A percentile compares a stretch with the other conserved stretches of the same genome.
phyloP scores from a whole-genome alignment of 1,140 invertebrate species.

The Drosophila serrata region DNA sequence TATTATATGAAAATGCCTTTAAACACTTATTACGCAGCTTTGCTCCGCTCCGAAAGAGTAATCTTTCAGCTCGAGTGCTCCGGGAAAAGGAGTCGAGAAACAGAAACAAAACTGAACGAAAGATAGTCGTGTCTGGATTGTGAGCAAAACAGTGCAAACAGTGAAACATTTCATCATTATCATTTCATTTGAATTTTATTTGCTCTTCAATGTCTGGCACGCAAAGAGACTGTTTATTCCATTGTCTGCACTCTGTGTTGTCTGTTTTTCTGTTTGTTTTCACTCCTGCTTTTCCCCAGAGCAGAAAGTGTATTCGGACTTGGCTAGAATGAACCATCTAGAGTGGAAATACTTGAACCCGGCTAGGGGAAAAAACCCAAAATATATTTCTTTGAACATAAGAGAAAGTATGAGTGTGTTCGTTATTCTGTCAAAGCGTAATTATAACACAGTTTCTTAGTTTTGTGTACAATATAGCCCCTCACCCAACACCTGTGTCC shows the following conservation, averaged over 20 bases:
- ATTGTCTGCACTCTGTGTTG: slow-evolving; percentile 37
- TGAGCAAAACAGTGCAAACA: slow-evolving; percentile 59
- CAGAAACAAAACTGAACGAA: background rate
- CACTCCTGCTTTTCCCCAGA: slow-evolving; percentile 9
- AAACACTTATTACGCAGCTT: slow-evolving; percentile 78
- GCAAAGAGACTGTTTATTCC: slow-evolving; percentile 45
- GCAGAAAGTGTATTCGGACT: background rate
- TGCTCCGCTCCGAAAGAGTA: slow-evolving; percentile 68
- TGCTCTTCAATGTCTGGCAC: slow-evolving; percentile 47
- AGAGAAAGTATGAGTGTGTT: background rate
- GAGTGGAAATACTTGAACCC: slow-evolving; percentile 39
- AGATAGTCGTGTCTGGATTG: slow-evolving; percentile 49
- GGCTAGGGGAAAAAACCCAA: background rate
- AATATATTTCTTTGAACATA: slow-evolving; percentile 28
- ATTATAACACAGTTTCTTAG: slow-evolving; percentile 20
- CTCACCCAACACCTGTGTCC: slow-evolving; percentile 1
- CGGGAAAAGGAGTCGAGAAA: background rate
- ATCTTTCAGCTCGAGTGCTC: slow-evolving; percentile 54
- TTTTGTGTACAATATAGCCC: slow-evolving; percentile 5
- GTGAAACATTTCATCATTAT: slow-evolving; percentile 76
- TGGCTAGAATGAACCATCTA: slow-evolving; percentile 4
- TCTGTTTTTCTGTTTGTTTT: slow-evolving; percentile 54
- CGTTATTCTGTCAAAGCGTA: slow-evolving; percentile 38
- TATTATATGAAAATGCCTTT: slow-evolving; percentile 82
- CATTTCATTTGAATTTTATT: slow-evolving; percentile 80